A percentile compares a stretch with the other conserved stretches of the same genome.
Conservation (phyloP, 2,888 invertebrate genomes). For the Folsomia manolachei region DNA sequence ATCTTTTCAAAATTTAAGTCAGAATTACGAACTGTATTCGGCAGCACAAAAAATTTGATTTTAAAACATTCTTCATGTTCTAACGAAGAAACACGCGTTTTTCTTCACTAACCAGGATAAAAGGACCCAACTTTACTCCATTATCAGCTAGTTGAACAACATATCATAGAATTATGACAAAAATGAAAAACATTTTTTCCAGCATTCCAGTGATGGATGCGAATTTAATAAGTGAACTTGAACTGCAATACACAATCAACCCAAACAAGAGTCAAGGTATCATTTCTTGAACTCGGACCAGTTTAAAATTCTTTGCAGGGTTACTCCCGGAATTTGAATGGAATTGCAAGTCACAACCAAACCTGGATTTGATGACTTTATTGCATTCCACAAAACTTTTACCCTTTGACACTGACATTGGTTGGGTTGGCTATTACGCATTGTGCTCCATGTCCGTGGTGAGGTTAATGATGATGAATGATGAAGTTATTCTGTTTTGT, state of each 20-base stretch:
- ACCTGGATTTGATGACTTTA: no score
- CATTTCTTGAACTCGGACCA: neutral
- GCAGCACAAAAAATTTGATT: no score
- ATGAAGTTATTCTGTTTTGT: neutral
- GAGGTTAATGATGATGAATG: slow-evolving; percentile 13
- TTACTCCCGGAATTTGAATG: neutral
- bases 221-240: neutral
- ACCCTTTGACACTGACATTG: slow-evolving; percentile 10
- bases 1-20: no score
- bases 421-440: neutral
- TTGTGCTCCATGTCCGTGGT: neutral
- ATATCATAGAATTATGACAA: neutral
- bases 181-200: neutral
- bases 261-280: neutral
- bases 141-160: neutral
- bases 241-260: no score
- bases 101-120: neutral
- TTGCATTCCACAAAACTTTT: neutral
- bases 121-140: neutral
- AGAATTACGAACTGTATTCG: no score
- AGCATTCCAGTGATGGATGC: neutral
- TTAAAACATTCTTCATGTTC: no score
- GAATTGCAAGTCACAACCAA: neutral
- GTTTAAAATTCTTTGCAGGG: neutral
- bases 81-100: no score